Base-by-base conservation (phyloP, 2,888 invertebrate species). In the Pristionchus mayeri region DNA sequence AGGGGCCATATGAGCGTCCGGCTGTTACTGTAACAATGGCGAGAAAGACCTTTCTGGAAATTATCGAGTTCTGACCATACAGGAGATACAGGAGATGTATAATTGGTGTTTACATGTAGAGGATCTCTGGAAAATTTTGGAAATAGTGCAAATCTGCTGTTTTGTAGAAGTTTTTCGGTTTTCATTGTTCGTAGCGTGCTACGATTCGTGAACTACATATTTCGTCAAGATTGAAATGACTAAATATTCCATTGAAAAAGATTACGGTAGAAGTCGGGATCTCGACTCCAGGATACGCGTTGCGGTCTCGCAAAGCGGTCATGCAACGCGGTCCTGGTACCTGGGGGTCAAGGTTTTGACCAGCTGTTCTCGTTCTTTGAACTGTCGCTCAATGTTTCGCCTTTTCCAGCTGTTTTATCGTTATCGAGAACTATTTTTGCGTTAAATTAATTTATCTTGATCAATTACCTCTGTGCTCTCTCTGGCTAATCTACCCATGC, bases 281-380 rank as follows among this genome's bases (percentile, higher is more conserved):
- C n/a, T n/a, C n/a, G n/a, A n/a, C n/a, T n/a, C n/a, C n/a, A n/a
- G n/a, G n/a, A n/a, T n/a, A n/a, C n/a, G n/a, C n/a, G n/a, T n/a
- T n/a, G n/a, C n/a, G 48, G 48, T 24, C 9, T 9, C 76, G 16
- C 24, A 40, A 48, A 16, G 76, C 76, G 76, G 76, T 44, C 48
- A 24, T 24, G 76, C 48, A 27, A 16, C 24, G 76, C 76, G 76
- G 44, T 76, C 48, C 24, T 50, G 76, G 76, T 76, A n/a, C 76
- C 44, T 48, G 11, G 63, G 27, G 76, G 76, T 76, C 76, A 76
- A 24, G 24, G 6, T 48, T 24, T 11, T 76, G 76, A 76, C 50
- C 50, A 76, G 48, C 44, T 44, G 27, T 27, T n/a, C 48, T 27
- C 6, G 71, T 16, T n/a, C 24, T 67, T n/a, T n/a, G 63, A 40